Evolutionary conservation across 92 coral and sea anemone genomes (phyloP).

Genomic region (Zoanthus sansibaricus): DNA sequence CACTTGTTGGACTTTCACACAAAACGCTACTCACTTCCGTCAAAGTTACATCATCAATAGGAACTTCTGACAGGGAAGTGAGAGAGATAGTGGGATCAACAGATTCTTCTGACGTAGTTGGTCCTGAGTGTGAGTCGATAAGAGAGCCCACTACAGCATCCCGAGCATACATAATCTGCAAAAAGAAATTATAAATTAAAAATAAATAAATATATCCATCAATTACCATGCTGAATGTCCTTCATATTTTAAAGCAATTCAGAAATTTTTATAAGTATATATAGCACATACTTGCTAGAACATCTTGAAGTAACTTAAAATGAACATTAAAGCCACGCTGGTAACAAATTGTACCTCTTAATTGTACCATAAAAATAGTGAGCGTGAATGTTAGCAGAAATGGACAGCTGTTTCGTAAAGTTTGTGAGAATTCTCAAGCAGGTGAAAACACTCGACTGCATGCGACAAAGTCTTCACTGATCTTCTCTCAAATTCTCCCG

Average conservation of each 20-base stretch:
- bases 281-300: too few relatives aligned
- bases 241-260: too few relatives aligned
- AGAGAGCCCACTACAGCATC: slow-evolving; percentile 95
- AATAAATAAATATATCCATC: background rate
- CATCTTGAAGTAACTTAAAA: too few relatives aligned
- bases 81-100: slow-evolving; percentile 74
- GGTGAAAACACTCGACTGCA: background rate
- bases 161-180: slow-evolving; percentile 89
- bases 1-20: slow-evolving; percentile 58
- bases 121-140: slow-evolving; percentile 79
- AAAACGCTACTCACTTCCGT: slow-evolving; percentile 58
- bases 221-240: too few relatives aligned
- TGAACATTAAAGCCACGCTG: too few relatives aligned
- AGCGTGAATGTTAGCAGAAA: too few relatives aligned
- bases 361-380: too few relatives aligned
- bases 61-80: slow-evolving; percentile 76
- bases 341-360: too few relatives aligned
- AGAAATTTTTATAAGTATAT: too few relatives aligned
- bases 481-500: background rate
- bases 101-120: slow-evolving; percentile 74
- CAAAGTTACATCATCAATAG: slow-evolving; percentile 84
- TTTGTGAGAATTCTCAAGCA: background rate
- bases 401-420: too few relatives aligned
- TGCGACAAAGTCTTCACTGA: background rate
- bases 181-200: background rate